phyloP scores from a whole-genome alignment of 2,888 invertebrate species.

The Clunio marinus region DNA sequence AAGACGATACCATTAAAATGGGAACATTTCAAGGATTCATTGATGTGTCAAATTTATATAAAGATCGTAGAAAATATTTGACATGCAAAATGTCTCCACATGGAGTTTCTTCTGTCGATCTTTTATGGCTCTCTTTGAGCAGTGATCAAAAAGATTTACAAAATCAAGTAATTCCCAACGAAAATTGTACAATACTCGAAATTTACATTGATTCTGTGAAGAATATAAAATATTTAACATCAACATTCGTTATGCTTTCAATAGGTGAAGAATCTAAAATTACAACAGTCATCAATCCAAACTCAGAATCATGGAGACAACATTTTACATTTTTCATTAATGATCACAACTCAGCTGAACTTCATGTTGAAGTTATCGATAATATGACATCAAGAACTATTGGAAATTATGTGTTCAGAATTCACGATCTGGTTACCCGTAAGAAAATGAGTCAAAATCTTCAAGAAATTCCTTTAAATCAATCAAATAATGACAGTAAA shows the following conservation, averaged over 20 bases:
- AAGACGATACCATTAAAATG: too few relatives aligned
- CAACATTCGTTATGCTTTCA: not conserved
- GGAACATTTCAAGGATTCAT: too few relatives aligned
- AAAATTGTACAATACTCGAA: too few relatives aligned
- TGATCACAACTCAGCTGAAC: not conserved
- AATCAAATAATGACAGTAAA: not conserved
- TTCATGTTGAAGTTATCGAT: not conserved
- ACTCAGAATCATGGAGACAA: not conserved
- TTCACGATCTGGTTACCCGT: not conserved
- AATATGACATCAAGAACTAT: not conserved
- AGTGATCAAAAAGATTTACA: too few relatives aligned
- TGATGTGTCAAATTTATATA: too few relatives aligned
- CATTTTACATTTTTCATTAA: constrained; percentile 15
- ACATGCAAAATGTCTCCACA: too few relatives aligned
- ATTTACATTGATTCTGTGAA: not conserved
- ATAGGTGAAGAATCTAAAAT: not conserved
- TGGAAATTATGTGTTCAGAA: not conserved
- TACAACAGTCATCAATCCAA: not conserved
- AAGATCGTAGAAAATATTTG: too few relatives aligned
- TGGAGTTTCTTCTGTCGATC: too few relatives aligned
- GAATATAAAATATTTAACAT: not conserved
- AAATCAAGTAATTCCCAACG: too few relatives aligned
- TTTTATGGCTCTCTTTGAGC: too few relatives aligned
- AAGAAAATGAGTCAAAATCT: constrained; percentile 6
- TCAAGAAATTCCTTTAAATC: constrained; percentile 6